phyloP scores from a whole-genome alignment of 2,113 vertebrate species.

The Empidonax traillii region DNA sequence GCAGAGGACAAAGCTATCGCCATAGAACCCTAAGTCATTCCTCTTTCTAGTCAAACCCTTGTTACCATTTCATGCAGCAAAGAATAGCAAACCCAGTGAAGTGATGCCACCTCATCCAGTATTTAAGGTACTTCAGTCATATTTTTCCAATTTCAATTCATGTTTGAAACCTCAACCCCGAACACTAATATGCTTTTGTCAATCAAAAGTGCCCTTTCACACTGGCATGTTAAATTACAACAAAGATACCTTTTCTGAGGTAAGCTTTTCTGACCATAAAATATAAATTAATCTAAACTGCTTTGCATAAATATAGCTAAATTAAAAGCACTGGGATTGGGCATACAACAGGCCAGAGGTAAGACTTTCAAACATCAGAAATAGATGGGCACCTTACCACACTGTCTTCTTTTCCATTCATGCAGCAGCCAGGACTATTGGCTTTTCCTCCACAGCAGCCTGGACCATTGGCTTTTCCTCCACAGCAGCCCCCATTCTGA shows the following conservation, averaged over 20 bases:
- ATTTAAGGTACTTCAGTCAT: background rate
- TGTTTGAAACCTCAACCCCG: background rate
- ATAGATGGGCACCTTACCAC: constrained; percentile 29
- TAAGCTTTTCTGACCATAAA: background rate
- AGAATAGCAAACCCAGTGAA: background rate
- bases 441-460: constrained; percentile 79
- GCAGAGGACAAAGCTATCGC: background rate
- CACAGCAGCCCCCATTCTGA: constrained; percentile 79
- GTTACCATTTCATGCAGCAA: background rate
- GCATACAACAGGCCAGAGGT: background rate
- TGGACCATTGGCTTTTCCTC: constrained; percentile 58
- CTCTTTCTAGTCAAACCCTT: background rate
- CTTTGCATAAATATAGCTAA: background rate
- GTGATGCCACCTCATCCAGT: background rate
- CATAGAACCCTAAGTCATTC: background rate
- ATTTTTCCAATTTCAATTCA: background rate
- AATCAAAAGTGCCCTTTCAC: background rate
- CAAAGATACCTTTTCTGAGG: background rate
- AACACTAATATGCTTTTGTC: background rate
- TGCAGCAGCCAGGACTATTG: constrained; percentile 78
- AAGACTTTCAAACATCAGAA: background rate
- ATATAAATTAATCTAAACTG: background rate
- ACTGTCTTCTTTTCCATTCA: constrained; percentile 62
- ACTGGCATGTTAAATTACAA: background rate
- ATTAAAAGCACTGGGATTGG: background rate